phyloP scores from a whole-genome alignment of 1,140 invertebrate genomes.

The Bombus pascuorum region DNA sequence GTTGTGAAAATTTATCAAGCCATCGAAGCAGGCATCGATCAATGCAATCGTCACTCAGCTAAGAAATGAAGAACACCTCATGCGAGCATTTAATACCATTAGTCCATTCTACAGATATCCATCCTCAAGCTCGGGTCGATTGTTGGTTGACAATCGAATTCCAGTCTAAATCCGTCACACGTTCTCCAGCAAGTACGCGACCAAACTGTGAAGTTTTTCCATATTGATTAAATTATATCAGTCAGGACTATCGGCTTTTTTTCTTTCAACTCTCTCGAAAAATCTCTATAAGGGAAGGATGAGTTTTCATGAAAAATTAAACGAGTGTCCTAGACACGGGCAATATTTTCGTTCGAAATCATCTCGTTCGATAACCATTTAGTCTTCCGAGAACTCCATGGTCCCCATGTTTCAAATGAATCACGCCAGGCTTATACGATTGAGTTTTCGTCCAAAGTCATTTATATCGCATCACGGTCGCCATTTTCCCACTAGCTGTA shows the following conservation, averaged over 20 bases:
- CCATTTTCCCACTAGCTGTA: conserved; percentile 71
- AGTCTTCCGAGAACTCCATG: too few relatives aligned
- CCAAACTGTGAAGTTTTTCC: neutral
- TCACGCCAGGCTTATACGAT: neutral
- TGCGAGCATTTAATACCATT: conserved; percentile 27
- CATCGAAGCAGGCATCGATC: conserved; percentile 43
- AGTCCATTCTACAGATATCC: conserved; percentile 4
- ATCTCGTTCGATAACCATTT: neutral
- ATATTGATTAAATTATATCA: neutral
- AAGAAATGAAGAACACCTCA: conserved; percentile 23
- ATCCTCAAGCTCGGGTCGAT: conserved; percentile 10
- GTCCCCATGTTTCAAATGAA: neutral
- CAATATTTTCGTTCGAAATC: neutral
- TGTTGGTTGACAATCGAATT: conserved; percentile 52
- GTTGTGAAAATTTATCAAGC: conserved; percentile 60
- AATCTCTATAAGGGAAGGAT: too few relatives aligned
- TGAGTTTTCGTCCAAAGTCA: conserved; percentile 47
- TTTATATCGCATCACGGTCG: conserved; percentile 72
- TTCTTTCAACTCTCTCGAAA: neutral
- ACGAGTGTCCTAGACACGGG: neutral
- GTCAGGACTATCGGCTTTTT: too few relatives aligned
- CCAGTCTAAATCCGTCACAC: conserved; percentile 9
- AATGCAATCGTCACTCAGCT: conserved; percentile 28
- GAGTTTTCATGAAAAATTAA: neutral
- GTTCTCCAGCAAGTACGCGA: neutral